Evolutionary conservation across 1,140 invertebrate species (phyloP), one percentile per base, ranked within the genome.

Genomic region (Aleiodes sp.): DNA sequence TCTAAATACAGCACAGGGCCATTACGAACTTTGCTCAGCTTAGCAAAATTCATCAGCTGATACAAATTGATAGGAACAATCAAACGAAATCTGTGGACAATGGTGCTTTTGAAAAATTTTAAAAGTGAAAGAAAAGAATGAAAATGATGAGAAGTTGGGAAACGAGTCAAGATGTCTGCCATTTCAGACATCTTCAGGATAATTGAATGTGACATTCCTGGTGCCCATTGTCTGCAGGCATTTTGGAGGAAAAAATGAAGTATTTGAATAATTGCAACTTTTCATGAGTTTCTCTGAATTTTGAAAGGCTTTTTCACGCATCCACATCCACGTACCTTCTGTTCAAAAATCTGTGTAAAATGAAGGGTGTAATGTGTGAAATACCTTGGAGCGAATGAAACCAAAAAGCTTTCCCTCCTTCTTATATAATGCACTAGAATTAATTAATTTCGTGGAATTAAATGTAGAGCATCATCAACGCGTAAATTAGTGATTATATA

Each of bases 151-250:
- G 28, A 61, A 19, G 57, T 24, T 28, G 29, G 24, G 43, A 68
- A 68, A 33, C 57, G n/a, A 14, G n/a, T 43, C 1, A 46, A 62
- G 66, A 68, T 31, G 41, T 61, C 66, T 59, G 28, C 43, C 35
- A 43, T 39, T 43, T 37, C 66, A 61, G 56, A 68, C 66, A 46
- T 68, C 66, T 61, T 28, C 24, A 10, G 56, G 60, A 41, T 19
- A 68, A 37, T 33, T 33, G 35, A 57, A 61, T 46, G 57, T 66
- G 31, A 4, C 31, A 46, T 65, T 43, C 41, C 19, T 35, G 8
- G 26, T 10, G 31, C 9, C 16, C 41, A 46, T 46, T 46, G 41
- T 21, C 41, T 46, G 7, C 41, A 14, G 1, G 41, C 16, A 14
- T 19, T 46, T 3, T 19, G 8, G 8, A 3, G n/a, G 14, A 46